Conservation (phyloP, 1,140 invertebrate genomes). For the Thalassaphorura encarpata region DNA sequence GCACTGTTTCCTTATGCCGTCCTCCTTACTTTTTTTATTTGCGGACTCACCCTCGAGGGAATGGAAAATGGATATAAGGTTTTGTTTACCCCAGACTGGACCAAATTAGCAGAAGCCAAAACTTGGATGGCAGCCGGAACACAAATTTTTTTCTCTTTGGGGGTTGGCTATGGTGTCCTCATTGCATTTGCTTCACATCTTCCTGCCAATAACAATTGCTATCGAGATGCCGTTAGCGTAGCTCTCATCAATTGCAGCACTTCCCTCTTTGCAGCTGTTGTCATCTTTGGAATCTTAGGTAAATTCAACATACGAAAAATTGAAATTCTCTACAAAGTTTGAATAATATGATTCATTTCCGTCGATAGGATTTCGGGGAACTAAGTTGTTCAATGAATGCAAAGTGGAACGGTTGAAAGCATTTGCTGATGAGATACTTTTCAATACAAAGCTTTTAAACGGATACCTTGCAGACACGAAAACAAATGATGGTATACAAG, state of each 20-base stretch:
- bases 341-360: background rate
- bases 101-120: constrained; percentile 56
- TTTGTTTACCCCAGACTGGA: constrained; percentile 72
- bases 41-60: constrained; percentile 79
- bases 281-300: constrained; percentile 97
- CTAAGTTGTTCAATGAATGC: background rate
- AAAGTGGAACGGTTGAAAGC: constrained; percentile 74
- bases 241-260: constrained; percentile 90
- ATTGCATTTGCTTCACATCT: constrained; percentile 94
- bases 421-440: too few species aligned
- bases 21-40: constrained; percentile 86
- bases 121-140: constrained; percentile 88
- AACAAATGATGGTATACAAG: too few species aligned
- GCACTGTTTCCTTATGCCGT: constrained; percentile 93
- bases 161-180: constrained; percentile 84
- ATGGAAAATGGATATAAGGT: constrained; percentile 77
- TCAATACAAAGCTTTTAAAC: too few species aligned
- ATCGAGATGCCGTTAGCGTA: constrained; percentile 54
- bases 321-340: too few species aligned
- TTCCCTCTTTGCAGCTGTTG: constrained; percentile 94
- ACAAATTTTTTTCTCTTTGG: constrained; percentile 94
- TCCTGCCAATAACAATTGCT: constrained; percentile 86
- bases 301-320: constrained; percentile 11
- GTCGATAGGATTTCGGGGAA: background rate
- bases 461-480: too few species aligned